Percentiles rank a stretch among this genome's conserved stretches.
phyloP scores from a whole-genome alignment of 2,797 vertebrate genomes.

The Cyclura pinguis region DNA sequence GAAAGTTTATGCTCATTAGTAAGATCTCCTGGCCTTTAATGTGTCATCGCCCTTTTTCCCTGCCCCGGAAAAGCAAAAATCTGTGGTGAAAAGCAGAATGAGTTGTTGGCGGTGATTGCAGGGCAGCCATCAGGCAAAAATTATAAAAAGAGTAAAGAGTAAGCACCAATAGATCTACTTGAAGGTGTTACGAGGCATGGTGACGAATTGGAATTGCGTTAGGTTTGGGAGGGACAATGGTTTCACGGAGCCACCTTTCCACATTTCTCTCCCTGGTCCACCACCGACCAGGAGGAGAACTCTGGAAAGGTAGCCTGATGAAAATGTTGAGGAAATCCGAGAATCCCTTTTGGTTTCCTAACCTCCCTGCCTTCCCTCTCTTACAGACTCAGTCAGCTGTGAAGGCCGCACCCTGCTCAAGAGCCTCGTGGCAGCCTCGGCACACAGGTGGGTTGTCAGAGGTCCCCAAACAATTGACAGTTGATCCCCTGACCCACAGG shows the following conservation, averaged over 20 bases:
- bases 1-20: no score
- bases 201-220: no score
- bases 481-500: no score
- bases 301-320: no score
- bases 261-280: no score
- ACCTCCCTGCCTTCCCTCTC: background rate
- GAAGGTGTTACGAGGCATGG: no score
- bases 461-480: background rate
- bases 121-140: no score
- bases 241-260: background rate
- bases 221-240: background rate
- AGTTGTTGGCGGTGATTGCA: accelerated
- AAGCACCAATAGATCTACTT: background rate
- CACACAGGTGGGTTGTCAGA: slow-evolving; percentile 76
- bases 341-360: no score
- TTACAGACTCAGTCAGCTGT: slow-evolving; percentile 77
- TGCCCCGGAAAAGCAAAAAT: background rate
- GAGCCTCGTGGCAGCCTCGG: slow-evolving; percentile 79
- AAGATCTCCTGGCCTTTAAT: no score
- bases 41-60: no score
- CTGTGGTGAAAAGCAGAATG: background rate
- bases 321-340: background rate
- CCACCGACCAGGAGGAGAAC: no score
- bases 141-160: no score
- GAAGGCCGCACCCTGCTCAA: slow-evolving; percentile 80